Evolutionary conservation across 2,113 vertebrate genomes (phyloP), one percentile per base, ranked within the genome.

Genomic region (Myrmecophaga tridactyla): DNA sequence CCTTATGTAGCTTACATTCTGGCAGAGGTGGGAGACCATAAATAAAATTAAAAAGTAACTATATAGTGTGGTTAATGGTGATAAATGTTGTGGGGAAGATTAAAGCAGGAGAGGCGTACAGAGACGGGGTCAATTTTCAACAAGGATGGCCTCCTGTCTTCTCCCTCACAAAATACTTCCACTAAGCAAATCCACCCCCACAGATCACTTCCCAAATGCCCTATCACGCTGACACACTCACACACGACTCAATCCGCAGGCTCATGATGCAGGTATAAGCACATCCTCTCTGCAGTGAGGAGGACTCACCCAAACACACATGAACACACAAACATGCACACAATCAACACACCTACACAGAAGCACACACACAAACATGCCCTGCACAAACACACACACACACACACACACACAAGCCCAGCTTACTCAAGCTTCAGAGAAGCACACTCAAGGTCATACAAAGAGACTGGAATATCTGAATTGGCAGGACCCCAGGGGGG

Each of bases 11-110:
- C 43, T 53, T 65, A 51, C 4, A 9, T 46, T 82, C 83, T 13
- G 46, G 48, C 62, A 80, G 56, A 43, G 14, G n/a, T 58, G 34
- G n/a, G 89, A 89, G 89, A 29, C 18, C 34, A 20, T 14, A 65
- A 73, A 39, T 48, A 65, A n/a, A n/a, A n/a, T n/a, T n/a, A n/a
- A n/a, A n/a, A n/a, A 48, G 21, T 43, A 86, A 48, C 48, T 25
- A n/a, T 2, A 75, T 2, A 31, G 1, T 0, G 46, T 67, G 13
- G 13, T n/a, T 72, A 12, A 1, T 2, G 18, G 25, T 11, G 60
- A 76, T 21, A 46, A n/a, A 13, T 10, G 60, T 63, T 36, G 13
- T 1, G 1, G 43, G 76, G 69, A 90, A 86, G 48, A 23, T 13
- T 34, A 60, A 77, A 76, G 48, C 41, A 31, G 46, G 78, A 20